Evolutionary conservation across 1,140 invertebrate genomes (phyloP).

Genomic region (Penaeus indicus): DNA sequence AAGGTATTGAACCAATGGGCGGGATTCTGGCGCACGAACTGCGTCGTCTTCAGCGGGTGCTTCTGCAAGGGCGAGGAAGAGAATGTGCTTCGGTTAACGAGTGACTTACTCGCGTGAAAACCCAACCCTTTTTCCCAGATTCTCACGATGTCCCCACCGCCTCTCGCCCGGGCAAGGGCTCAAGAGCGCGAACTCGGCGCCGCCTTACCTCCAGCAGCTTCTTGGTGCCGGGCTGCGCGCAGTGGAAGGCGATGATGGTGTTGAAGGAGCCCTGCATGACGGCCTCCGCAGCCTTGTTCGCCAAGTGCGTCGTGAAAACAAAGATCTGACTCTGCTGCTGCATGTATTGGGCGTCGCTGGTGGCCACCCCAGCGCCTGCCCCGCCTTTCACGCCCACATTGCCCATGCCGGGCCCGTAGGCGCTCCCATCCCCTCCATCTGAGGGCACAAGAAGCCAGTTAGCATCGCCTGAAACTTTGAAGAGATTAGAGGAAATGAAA

Average conservation of each 20-base stretch:
- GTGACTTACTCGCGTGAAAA: neutral
- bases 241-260: slow-evolving; percentile 95
- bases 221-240: slow-evolving; percentile 93
- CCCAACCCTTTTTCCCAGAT: too few relatives aligned
- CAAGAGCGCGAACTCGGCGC: slow-evolving; percentile 9
- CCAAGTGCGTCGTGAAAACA: slow-evolving; percentile 94
- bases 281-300: slow-evolving; percentile 94
- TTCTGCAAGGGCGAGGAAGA: slow-evolving; percentile 77
- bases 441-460: neutral
- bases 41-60: slow-evolving; percentile 89
- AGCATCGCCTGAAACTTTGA: slow-evolving; percentile 28
- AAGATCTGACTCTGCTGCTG: slow-evolving; percentile 98
- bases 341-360: slow-evolving; percentile 86
- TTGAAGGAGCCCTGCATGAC: slow-evolving; percentile 89
- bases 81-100: neutral
- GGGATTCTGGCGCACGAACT: slow-evolving; percentile 80
- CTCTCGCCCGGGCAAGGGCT: too few relatives aligned
- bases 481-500: neutral
- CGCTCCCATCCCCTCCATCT: slow-evolving; percentile 38
- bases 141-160: too few relatives aligned
- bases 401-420: slow-evolving; percentile 16
- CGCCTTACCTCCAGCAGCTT: slow-evolving; percentile 88
- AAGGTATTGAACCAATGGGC: slow-evolving; percentile 69
- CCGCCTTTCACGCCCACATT: slow-evolving; percentile 48
- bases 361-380: slow-evolving; percentile 68